Evolutionary conservation across 2,888 invertebrate genomes (phyloP).

Genomic region (Eilema depressum): DNA sequence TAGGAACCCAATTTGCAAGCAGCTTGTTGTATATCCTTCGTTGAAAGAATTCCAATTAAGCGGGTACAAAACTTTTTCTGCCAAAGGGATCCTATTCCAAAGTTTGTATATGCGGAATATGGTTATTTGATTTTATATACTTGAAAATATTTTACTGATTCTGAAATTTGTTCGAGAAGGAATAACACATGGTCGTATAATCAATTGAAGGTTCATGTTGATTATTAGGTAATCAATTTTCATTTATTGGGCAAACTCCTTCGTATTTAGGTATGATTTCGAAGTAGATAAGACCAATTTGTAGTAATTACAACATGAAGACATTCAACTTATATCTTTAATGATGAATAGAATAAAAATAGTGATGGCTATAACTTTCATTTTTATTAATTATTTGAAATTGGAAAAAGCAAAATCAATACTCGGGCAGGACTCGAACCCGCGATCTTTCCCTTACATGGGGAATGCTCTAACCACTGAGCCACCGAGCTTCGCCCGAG

Average conservation of each 20-base stretch:
- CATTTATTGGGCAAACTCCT: neutral
- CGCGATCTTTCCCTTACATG: no score
- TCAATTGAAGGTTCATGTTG: neutral
- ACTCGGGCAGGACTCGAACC: no score
- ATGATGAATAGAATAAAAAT: no score
- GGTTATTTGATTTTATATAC: neutral
- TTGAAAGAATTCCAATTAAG: slow-evolving; percentile 1
- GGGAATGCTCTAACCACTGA: no score
- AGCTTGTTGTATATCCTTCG: slow-evolving; percentile 8
- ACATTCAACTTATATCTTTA: no score
- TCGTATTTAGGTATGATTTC: no score
- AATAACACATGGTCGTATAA: neutral
- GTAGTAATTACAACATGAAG: no score
- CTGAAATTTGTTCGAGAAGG: neutral
- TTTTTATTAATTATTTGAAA: no score
- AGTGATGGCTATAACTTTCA: no score
- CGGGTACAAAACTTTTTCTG: slow-evolving; percentile 8
- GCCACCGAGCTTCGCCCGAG: no score
- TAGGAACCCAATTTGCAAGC: slow-evolving; percentile 8
- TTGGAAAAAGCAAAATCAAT: no score
- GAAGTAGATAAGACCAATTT: no score
- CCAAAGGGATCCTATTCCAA: slow-evolving; percentile 7
- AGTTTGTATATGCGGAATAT: neutral
- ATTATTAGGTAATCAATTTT: neutral
- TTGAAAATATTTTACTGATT: neutral